Evolutionary conservation across 2,113 vertebrate species (phyloP), one percentile per base, ranked within the genome.

Genomic region (Benitochromis conjunctus): DNA sequence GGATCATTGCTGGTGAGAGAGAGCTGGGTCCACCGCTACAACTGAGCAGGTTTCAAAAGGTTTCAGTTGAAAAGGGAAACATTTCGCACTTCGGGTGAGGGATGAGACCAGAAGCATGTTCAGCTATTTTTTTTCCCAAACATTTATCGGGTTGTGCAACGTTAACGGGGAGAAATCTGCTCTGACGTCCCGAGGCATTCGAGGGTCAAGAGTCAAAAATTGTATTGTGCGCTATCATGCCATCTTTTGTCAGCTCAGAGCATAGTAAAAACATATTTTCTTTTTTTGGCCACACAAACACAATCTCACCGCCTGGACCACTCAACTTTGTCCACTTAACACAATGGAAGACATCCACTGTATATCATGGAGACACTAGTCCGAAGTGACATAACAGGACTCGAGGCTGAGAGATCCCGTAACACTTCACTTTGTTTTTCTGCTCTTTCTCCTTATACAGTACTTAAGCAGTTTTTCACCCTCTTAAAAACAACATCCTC

Each of bases 201-300:
- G 18, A 74, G 9, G 5, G 24, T 29, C 7, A 19, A 12, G 9
- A 51, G 43, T 51, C 69, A 74, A 29, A 51, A 51, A 48, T 18
- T 74, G 14, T 26, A 29, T 26, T 74, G 24, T 6, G 14, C 29
- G 46, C 41, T 11, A 74, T 24, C 66, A 29, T 48, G 41, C 5
- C 1, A 29, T 74, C 64, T 24, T 69, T 71, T 71, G 13, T 71
- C 0, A 2, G 66, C 66, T 71, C 8, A 46, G 21, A 71, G 38
- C 5, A 43, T 6, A 36, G 10, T 0, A 4, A 3, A 10, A 34
- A 48, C 3, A 48, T 6, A 9, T 12, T 38, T 12, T 64, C 0
- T 6, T 16, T 71, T 71, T 46, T 0, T 31, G 43, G 43, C 69
- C 51, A 54, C 51, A n/a, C 3, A 54, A n/a, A 9, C 18, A n/a